phyloP scores from a whole-genome alignment of 2,888 invertebrate species.

The Panzeria rudis region DNA sequence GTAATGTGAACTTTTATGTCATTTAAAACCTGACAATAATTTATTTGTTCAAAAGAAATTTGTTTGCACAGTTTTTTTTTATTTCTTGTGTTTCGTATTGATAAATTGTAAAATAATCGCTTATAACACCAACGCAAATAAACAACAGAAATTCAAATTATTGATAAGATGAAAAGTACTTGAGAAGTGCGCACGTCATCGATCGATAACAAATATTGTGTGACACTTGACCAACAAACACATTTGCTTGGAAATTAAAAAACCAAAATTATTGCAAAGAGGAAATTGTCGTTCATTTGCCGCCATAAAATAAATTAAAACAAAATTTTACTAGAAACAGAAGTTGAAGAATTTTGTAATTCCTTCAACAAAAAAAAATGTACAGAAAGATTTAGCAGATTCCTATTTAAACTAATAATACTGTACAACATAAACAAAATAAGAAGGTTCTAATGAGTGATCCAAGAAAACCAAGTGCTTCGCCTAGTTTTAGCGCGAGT shows the following conservation, averaged over 20 bases:
- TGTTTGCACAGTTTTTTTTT: constrained; percentile 6
- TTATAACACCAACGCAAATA: constrained; percentile 52
- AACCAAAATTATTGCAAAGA: not conserved
- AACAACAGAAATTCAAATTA: constrained; percentile 26
- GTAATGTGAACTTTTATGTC: not conserved
- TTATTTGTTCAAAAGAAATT: constrained; percentile 9
- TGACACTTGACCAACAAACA: constrained; percentile 20
- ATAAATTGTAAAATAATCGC: constrained; percentile 34
- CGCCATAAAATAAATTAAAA: not conserved
- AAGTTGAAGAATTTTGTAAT: no score
- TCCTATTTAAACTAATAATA: no score
- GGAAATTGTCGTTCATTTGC: not conserved
- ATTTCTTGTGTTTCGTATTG: not conserved
- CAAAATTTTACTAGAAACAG: not conserved
- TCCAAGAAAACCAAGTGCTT: no score
- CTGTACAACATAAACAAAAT: no score
- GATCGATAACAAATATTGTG: constrained; percentile 13
- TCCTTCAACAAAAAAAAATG: no score
- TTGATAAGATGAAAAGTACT: constrained; percentile 38
- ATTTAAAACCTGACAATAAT: constrained; percentile 12
- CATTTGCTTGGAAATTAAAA: not conserved
- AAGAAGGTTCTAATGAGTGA: no score
- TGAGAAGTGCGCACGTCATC: not conserved
- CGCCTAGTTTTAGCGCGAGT: no score
- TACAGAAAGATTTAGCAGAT: no score